Percentiles rank a stretch among this genome's conserved stretches.
These are phyloP conservation scores for Alauda arvensis DNA, from an alignment of 2,797 vertebrate species.

Conservation along the genomic window DNA sequence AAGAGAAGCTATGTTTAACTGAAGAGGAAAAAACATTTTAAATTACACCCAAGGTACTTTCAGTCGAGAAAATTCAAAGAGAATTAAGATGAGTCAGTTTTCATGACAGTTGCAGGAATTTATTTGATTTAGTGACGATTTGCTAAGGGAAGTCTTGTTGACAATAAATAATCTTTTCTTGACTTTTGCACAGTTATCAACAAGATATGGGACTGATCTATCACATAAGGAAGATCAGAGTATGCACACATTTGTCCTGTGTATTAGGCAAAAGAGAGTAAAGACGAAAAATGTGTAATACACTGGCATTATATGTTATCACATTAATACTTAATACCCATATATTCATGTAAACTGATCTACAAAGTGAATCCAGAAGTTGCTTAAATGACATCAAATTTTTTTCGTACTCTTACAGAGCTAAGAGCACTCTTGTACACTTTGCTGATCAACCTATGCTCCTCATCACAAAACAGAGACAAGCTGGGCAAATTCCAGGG, in stretches of 20 bases:
- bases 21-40: background rate
- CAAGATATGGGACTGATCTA: background rate
- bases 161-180: background rate
- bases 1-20: background rate
- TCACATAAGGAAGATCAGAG: background rate
- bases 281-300: background rate
- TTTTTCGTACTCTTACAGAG: background rate
- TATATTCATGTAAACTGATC: background rate
- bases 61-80: background rate
- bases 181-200: background rate
- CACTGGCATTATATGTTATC: background rate
- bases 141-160: background rate
- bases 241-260: background rate
- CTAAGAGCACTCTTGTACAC: background rate
- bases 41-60: background rate
- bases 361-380: background rate
- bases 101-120: background rate
- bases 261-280: background rate
- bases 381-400: background rate
- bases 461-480: background rate
- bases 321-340: background rate
- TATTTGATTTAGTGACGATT: background rate
- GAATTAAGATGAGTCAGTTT: background rate
- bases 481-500: background rate
- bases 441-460: background rate